phyloP scores from a whole-genome alignment of 2,797 vertebrate genomes.

The Tapirus indicus region DNA sequence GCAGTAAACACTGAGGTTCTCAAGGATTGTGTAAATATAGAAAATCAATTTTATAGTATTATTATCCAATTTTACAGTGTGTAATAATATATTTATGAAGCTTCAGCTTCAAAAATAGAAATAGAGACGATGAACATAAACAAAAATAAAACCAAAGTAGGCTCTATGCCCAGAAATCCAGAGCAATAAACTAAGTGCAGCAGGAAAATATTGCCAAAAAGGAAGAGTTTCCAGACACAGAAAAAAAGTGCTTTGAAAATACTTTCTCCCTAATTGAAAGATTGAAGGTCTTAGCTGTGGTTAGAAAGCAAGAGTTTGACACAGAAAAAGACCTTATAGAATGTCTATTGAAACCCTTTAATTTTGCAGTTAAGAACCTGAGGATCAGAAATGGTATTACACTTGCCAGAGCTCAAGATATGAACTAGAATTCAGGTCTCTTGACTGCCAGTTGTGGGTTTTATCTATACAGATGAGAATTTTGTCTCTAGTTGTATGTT shows the following conservation, averaged over 20 bases:
- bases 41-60: conserved; percentile 76
- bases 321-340: background rate
- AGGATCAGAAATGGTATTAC: background rate
- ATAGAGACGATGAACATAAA: conserved; percentile 72
- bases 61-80: conserved; percentile 72
- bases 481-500: background rate
- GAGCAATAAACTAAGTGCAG: conserved; percentile 63
- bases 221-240: conserved; percentile 7
- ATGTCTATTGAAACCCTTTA: background rate
- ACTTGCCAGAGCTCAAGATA: background rate
- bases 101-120: conserved; percentile 74
- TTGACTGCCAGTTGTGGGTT: background rate
- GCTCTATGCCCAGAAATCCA: conserved; percentile 76
- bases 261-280: conserved; percentile 1
- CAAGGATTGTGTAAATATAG: conserved; percentile 75
- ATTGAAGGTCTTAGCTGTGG: background rate
- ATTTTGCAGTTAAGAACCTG: background rate
- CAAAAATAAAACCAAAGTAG: conserved; percentile 74
- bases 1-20: conserved; percentile 64
- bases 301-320: conserved; percentile 9
- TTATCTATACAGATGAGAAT: background rate
- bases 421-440: background rate
- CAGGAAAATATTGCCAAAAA: conserved; percentile 46
- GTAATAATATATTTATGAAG: conserved; percentile 76
- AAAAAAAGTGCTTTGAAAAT: conserved; percentile 6